phyloP scores from a whole-genome alignment of 2,113 vertebrate genomes.

The Patagioenas fasciata region DNA sequence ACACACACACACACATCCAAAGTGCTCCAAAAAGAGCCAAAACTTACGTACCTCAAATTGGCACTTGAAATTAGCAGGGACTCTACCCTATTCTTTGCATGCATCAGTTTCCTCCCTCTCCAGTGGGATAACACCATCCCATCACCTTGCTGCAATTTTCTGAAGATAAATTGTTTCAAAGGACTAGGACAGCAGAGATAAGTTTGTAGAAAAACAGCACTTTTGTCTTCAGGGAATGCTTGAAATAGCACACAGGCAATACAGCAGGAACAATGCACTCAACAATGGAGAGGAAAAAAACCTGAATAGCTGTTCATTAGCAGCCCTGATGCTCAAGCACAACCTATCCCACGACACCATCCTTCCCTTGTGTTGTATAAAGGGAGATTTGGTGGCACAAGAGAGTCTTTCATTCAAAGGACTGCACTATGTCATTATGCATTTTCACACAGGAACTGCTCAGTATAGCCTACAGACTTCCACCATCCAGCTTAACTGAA shows the following conservation, averaged over 20 bases:
- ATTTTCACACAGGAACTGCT: neutral
- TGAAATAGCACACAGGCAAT: neutral
- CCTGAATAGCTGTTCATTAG: neutral
- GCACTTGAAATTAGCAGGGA: neutral
- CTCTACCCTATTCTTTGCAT: neutral
- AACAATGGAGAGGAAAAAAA: neutral
- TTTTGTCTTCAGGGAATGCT: neutral
- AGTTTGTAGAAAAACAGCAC: neutral
- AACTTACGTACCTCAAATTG: neutral
- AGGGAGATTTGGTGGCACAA: neutral
- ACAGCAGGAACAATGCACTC: neutral
- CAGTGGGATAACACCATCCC: neutral
- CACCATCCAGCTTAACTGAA: neutral
- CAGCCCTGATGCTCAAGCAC: neutral
- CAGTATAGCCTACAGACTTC: neutral
- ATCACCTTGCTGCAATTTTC: neutral
- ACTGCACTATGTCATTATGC: neutral
- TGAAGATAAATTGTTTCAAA: neutral
- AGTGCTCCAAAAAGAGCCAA: neutral
- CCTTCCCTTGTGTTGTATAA: neutral
- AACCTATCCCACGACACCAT: neutral
- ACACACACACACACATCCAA: neutral
- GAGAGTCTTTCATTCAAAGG: neutral
- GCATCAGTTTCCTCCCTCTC: neutral
- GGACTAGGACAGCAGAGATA: neutral